A percentile compares a stretch with the other conserved stretches of the same genome.
Conservation (phyloP, 2,797 vertebrate genomes). For the Tinamus major region DNA sequence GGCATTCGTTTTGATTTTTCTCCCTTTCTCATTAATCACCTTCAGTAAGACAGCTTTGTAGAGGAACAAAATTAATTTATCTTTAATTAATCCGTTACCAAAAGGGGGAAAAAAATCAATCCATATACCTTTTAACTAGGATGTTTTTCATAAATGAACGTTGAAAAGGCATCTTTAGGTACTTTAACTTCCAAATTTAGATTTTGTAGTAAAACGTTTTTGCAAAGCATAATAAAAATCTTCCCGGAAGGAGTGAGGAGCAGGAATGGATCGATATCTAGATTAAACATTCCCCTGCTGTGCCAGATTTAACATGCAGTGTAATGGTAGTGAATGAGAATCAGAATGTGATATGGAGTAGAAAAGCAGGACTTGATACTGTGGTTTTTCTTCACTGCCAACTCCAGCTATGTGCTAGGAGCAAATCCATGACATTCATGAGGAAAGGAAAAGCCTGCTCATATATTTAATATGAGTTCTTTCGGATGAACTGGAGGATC, state of each 20-base stretch:
- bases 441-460: not conserved
- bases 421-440: not conserved
- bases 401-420: not conserved
- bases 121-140: not conserved
- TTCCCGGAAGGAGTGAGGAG: not conserved
- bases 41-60: not conserved
- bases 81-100: not conserved
- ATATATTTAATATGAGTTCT: not conserved
- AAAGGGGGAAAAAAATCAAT: not conserved
- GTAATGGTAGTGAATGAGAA: not conserved
- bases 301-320: not conserved
- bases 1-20: conserved; percentile 27
- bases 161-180: not conserved
- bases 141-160: not conserved
- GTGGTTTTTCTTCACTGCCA: not conserved
- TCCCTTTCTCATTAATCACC: not conserved
- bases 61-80: conserved; percentile 4
- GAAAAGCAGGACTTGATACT: not conserved
- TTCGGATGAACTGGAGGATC: not conserved
- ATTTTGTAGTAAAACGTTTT: conserved; percentile 8
- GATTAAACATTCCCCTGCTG: not conserved
- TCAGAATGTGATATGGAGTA: not conserved
- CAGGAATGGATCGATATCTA: not conserved
- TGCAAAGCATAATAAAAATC: not conserved
- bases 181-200: not conserved